Conservation (phyloP, 2,797 vertebrate genomes). For the Rhinatrema bivittatum region DNA sequence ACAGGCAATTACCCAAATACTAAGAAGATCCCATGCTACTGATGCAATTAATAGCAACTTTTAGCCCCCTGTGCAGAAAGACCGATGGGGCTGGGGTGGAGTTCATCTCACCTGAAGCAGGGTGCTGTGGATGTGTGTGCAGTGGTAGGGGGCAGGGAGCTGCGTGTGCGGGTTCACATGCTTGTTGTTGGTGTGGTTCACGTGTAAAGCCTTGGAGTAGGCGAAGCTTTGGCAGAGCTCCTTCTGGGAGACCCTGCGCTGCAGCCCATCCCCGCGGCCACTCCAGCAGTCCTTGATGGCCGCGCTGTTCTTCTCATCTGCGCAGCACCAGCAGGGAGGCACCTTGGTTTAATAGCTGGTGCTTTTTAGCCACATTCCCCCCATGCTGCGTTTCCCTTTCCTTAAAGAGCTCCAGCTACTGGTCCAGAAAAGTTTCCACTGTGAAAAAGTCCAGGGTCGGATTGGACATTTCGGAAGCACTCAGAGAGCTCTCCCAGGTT, state of each 20-base stretch:
- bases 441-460: conserved; percentile 78
- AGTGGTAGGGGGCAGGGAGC: too few relatives aligned
- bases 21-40: too few relatives aligned
- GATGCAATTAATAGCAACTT: too few relatives aligned
- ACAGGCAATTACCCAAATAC: too few relatives aligned
- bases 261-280: conserved; percentile 59
- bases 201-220: conserved; percentile 88
- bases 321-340: too few relatives aligned
- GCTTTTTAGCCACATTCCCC: conserved; percentile 88
- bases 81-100: too few relatives aligned
- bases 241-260: conserved; percentile 83
- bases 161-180: conserved; percentile 83
- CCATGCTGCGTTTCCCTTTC: conserved; percentile 79
- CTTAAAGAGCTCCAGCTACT: conserved; percentile 83
- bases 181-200: conserved; percentile 94
- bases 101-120: too few relatives aligned
- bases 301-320: conserved; percentile 42
- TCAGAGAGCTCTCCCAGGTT: neutral
- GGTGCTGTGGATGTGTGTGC: conserved; percentile 85
- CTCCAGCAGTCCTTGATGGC: conserved; percentile 69
- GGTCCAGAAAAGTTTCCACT: conserved; percentile 94
- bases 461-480: conserved; percentile 62
- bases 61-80: too few relatives aligned
- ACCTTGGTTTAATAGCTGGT: conserved; percentile 47
- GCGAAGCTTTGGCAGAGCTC: conserved; percentile 95